phyloP scores from a whole-genome alignment of 2,113 vertebrate species.

The Mirza zaza region DNA sequence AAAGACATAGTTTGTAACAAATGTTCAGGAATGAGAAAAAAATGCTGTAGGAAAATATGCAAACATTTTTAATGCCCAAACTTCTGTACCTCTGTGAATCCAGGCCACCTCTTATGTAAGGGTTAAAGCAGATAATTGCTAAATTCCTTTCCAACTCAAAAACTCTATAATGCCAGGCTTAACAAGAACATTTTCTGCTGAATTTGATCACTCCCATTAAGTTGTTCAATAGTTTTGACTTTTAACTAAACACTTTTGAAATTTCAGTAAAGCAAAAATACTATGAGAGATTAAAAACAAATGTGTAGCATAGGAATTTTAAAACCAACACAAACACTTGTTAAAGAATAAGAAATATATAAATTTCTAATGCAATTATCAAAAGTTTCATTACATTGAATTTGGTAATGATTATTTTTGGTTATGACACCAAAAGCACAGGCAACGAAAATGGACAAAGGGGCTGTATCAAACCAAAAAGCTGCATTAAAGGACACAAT shows the following conservation, averaged over 20 bases:
- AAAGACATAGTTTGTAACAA: not conserved
- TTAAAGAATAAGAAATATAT: not conserved
- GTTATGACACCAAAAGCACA: not conserved
- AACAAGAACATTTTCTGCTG: conserved; percentile 4
- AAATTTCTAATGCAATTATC: not conserved
- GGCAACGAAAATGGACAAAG: not conserved
- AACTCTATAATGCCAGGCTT: not conserved
- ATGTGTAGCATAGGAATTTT: not conserved
- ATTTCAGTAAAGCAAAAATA: conserved; percentile 3
- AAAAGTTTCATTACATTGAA: not conserved
- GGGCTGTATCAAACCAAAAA: not conserved
- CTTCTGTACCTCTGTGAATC: not conserved
- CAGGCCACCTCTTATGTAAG: not conserved
- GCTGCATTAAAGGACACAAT: not conserved
- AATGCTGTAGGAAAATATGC: not conserved
- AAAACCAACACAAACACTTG: not conserved
- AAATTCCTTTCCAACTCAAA: conserved; percentile 14
- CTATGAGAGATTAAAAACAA: not conserved
- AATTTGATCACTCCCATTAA: not conserved
- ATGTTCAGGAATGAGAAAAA: not conserved
- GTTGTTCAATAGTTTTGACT: not conserved
- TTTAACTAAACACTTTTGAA: not conserved
- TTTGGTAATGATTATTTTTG: not conserved
- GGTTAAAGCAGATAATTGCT: not conserved
- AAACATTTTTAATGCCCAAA: not conserved